Conservation (phyloP, 2,797 vertebrate species). For the Salmo trutta region DNA sequence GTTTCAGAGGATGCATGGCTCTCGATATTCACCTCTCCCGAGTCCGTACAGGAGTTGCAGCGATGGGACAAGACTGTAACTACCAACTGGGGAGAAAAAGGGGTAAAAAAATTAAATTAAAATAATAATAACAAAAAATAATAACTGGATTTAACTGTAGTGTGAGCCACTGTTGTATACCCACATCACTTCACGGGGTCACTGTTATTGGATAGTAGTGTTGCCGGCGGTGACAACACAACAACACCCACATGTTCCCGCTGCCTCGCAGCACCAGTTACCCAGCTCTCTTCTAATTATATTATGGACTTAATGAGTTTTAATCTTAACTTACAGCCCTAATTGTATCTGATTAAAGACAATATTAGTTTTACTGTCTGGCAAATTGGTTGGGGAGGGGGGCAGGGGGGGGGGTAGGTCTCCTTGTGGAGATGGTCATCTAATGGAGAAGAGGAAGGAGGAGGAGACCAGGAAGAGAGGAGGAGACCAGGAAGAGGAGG, state of each 20-base stretch:
- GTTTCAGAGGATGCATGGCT: no score
- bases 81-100: not conserved
- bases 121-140: no score
- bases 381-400: conserved; percentile 73
- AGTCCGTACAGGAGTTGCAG: no score
- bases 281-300: conserved; percentile 73
- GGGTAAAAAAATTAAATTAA: no score
- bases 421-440: conserved; percentile 74
- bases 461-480: conserved; percentile 30
- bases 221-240: conserved; percentile 51
- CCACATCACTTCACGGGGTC: conserved; percentile 26
- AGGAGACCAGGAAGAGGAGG: not conserved
- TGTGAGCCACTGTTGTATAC: conserved; percentile 32
- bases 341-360: conserved; percentile 87
- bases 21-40: no score
- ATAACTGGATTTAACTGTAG: not conserved
- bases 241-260: conserved; percentile 20
- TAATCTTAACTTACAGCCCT: conserved; percentile 83
- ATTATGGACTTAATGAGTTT: conserved; percentile 82
- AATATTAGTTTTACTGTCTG: conserved; percentile 81
- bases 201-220: conserved; percentile 32
- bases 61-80: no score
- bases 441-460: conserved; percentile 48
- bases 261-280: conserved; percentile 55
- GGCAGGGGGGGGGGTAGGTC: conserved; percentile 22